These are phyloP conservation scores for Paedocypris micromegethes DNA, from an alignment of 2,797 vertebrate species.

Conservation along the genomic window DNA sequence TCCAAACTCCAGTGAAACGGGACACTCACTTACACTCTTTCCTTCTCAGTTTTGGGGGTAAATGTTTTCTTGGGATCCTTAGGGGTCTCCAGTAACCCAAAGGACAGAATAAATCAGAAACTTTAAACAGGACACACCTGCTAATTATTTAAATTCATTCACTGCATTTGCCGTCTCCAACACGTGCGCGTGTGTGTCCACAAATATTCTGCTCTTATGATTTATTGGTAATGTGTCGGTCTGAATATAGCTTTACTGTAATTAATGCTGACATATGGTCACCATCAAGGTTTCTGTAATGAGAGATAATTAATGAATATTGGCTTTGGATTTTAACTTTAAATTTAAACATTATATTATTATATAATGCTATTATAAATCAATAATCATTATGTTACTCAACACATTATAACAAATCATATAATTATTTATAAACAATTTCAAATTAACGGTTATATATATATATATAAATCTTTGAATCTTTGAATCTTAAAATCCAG, in stretches of 20 bases:
- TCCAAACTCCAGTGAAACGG: constrained; percentile 61
- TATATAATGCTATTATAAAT: background rate
- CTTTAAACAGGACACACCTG: constrained; percentile 49
- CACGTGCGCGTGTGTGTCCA: constrained; percentile 1
- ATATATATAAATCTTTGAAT: no score
- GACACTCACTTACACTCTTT: constrained; percentile 57
- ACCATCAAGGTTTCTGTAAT: constrained; percentile 8
- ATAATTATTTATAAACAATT: no score
- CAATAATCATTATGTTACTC: no score
- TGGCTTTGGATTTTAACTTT: no score
- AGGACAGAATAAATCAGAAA: constrained; percentile 66
- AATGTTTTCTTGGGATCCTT: constrained; percentile 67
- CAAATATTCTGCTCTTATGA: constrained; percentile 6
- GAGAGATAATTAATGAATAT: constrained; percentile 13
- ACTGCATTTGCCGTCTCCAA: constrained; percentile 44
- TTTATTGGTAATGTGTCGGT: constrained; percentile 12
- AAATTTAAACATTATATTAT: background rate
- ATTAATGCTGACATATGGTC: constrained; percentile 3
- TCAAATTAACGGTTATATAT: no score
- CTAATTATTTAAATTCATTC: constrained; percentile 62
- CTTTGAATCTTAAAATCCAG: no score
- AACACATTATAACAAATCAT: no score
- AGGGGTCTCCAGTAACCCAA: constrained; percentile 57
- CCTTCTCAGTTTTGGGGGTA: constrained; percentile 66
- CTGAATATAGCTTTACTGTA: constrained; percentile 4